Percentiles rank a stretch among this genome's conserved stretches.
These are phyloP conservation scores for Microcebus jonahi DNA, from an alignment of 2,113 vertebrate species.

Conservation along the genomic window DNA sequence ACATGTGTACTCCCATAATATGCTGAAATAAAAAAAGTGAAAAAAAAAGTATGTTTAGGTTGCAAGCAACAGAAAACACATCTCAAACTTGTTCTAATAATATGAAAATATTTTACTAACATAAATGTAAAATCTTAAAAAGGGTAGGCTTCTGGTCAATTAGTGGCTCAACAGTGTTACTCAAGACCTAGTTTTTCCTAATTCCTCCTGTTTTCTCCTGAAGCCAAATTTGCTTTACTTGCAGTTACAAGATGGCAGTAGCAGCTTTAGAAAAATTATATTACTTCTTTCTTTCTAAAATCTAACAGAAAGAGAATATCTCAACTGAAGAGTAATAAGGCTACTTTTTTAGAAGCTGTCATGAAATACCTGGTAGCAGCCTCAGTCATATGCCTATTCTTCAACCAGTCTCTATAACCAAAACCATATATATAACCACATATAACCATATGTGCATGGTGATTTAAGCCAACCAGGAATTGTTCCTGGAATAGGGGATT, in stretches of 20 bases:
- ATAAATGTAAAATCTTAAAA: neutral
- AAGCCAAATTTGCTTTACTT: neutral
- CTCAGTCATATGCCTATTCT: neutral
- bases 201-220: neutral
- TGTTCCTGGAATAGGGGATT: neutral
- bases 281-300: neutral
- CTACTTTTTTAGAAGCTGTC: neutral
- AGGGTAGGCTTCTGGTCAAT: neutral
- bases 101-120: neutral
- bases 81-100: neutral
- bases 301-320: neutral
- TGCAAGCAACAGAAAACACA: neutral
- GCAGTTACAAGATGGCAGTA: neutral
- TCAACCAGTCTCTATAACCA: neutral
- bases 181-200: neutral
- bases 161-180: neutral
- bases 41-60: neutral
- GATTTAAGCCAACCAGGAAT: neutral
- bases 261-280: neutral
- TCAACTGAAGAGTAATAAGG: neutral
- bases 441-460: no score
- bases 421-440: no score
- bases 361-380: neutral
- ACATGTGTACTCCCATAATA: no score
- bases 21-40: no score